Conservation (phyloP, 1,140 invertebrate species). For the Zaprionus kolodkinae region DNA sequence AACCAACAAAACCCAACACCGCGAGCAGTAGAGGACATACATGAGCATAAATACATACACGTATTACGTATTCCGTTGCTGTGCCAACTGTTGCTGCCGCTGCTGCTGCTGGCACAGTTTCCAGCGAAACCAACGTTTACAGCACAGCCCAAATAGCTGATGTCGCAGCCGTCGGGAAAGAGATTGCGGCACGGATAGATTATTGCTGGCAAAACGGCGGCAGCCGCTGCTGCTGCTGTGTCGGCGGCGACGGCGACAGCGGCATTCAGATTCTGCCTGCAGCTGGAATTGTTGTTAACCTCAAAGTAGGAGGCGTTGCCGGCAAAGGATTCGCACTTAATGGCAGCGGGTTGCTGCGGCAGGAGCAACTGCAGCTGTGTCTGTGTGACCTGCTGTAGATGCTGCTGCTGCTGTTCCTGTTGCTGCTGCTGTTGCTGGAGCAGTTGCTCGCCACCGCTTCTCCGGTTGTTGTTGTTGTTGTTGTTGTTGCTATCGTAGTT, state of each 20-base stretch:
- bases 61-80: constrained; percentile 48
- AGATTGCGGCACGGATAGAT: constrained; percentile 81
- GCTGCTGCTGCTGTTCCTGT: constrained; percentile 37
- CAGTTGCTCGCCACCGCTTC: constrained; percentile 36
- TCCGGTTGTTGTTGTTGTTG: constrained; percentile 33
- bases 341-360: constrained; percentile 42
- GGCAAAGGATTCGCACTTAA: constrained; percentile 66
- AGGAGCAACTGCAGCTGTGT: constrained; percentile 28
- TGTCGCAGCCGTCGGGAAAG: constrained; percentile 80
- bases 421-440: constrained; percentile 31
- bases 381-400: constrained; percentile 9
- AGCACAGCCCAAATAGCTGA: constrained; percentile 62
- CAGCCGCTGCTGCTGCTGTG: constrained; percentile 11
- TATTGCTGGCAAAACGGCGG: constrained; percentile 43
- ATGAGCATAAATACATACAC: constrained; percentile 58
- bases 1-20: constrained; percentile 39
- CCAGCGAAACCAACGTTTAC: constrained; percentile 3
- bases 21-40: background rate
- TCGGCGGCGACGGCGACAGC: background rate
- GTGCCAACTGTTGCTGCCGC: constrained; percentile 38
- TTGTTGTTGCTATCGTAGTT: constrained; percentile 34
- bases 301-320: constrained; percentile 53
- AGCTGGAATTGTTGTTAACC: constrained; percentile 75
- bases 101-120: constrained; percentile 19
- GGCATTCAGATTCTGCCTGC: constrained; percentile 65